Percentiles rank a stretch among this genome's conserved stretches.
Evolutionary conservation across 2,797 vertebrate species (phyloP).

Genomic region (Neoniphon sammara): DNA sequence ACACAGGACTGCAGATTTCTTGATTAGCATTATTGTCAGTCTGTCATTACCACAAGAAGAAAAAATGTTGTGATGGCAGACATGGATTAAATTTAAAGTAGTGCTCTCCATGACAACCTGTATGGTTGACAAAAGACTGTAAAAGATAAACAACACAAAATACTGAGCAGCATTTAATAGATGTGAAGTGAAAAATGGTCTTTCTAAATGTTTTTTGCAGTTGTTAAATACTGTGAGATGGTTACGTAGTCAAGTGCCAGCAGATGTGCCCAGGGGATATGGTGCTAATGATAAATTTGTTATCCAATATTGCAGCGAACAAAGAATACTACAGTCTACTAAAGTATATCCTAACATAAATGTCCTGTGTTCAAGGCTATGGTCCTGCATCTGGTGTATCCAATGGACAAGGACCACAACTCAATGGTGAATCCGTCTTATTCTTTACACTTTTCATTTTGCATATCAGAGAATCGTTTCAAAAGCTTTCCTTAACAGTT

Average conservation of each 20-base stretch:
- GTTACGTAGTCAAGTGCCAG: neutral
- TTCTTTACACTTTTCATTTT: neutral
- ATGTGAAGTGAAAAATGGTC: too few species aligned
- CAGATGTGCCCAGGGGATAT: constrained; percentile 14
- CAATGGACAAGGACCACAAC: constrained; percentile 57
- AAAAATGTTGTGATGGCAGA: too few species aligned
- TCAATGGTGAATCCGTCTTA: constrained; percentile 50
- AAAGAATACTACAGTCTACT: neutral
- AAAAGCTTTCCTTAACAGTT: neutral
- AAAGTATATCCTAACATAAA: neutral
- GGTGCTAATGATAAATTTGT: constrained; percentile 12
- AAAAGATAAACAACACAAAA: too few species aligned
- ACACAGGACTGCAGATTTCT: too few species aligned
- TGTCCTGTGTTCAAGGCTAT: constrained; percentile 65
- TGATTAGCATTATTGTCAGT: too few species aligned
- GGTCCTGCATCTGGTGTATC: constrained; percentile 39
- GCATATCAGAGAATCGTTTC: neutral
- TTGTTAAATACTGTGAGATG: too few species aligned
- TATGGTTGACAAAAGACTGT: too few species aligned
- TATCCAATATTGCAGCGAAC: neutral
- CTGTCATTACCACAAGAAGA: too few species aligned
- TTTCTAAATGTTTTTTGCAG: too few species aligned
- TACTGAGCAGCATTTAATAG: too few species aligned
- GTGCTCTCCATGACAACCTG: too few species aligned
- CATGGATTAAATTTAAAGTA: too few species aligned